These are phyloP conservation scores for Hyperopisus bebe DNA, from an alignment of 2,113 vertebrate genomes.

Conservation along the genomic window DNA sequence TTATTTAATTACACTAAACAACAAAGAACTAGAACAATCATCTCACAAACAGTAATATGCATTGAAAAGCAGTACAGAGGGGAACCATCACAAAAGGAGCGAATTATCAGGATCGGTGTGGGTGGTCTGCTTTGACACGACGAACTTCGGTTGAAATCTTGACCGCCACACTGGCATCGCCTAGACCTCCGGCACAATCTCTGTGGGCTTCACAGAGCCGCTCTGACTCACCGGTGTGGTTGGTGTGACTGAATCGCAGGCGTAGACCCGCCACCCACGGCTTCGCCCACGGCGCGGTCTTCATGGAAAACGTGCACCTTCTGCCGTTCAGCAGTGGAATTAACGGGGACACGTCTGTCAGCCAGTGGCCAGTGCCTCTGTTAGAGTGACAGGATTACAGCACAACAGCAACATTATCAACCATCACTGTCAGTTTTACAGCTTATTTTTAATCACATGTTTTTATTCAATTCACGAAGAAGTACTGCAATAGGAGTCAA, in stretches of 20 bases:
- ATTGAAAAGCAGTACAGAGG: neutral
- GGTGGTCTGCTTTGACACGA: neutral
- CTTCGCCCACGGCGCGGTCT: conserved; percentile 65
- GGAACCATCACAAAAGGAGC: neutral
- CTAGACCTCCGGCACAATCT: neutral
- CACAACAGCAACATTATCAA: neutral
- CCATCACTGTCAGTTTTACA: neutral
- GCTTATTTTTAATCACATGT: neutral
- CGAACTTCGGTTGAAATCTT: neutral
- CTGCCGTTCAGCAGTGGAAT: conserved; percentile 54
- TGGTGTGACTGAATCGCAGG: conserved; percentile 57
- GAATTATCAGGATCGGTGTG: neutral
- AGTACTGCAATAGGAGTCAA: neutral
- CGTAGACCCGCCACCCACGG: conserved; percentile 63
- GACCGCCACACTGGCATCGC: neutral
- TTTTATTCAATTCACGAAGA: neutral
- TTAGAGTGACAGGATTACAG: neutral
- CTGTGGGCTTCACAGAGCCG: neutral
- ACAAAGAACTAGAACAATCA: neutral
- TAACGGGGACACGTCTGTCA: conserved; percentile 64
- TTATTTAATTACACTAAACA: neutral
- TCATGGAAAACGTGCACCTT: conserved; percentile 61
- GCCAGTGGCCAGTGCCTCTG: conserved; percentile 63
- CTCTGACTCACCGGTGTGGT: conserved; percentile 39
- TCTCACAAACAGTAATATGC: neutral